phyloP scores from a whole-genome alignment of 2,888 invertebrate genomes.

The Agriopis aurantiaria region DNA sequence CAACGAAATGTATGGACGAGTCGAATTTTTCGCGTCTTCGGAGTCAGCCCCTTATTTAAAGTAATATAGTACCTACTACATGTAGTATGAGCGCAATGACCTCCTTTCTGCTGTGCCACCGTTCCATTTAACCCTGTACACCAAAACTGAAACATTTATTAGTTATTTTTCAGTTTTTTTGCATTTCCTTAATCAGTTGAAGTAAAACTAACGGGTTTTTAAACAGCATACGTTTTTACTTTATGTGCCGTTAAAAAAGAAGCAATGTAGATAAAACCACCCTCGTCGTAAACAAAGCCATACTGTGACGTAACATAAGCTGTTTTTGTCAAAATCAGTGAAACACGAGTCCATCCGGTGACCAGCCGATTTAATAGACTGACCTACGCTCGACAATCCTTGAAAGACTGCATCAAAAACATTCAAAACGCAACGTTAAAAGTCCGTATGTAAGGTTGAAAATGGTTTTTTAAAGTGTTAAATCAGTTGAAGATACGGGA shows the following conservation, averaged over 20 bases:
- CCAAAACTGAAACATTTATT: too few species aligned
- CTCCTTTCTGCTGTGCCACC: too few species aligned
- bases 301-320: slow-evolving; percentile 75
- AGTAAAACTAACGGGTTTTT: too few species aligned
- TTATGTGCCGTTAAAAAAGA: background rate
- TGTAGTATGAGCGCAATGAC: too few species aligned
- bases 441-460: slow-evolving; percentile 25
- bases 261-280: slow-evolving; percentile 51
- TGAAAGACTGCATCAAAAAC: slow-evolving; percentile 49
- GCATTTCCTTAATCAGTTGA: too few species aligned
- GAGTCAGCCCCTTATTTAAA: too few species aligned
- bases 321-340: slow-evolving; percentile 77
- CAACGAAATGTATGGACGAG: too few species aligned
- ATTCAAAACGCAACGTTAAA: slow-evolving; percentile 42
- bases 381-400: slow-evolving; percentile 77
- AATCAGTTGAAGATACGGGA: slow-evolving; percentile 63
- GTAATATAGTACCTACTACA: too few species aligned
- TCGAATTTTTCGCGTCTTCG: too few species aligned
- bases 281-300: slow-evolving; percentile 62
- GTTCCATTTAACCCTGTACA: too few species aligned
- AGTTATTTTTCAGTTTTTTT: too few species aligned
- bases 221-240: too few species aligned
- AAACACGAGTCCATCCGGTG: slow-evolving; percentile 80
- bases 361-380: slow-evolving; percentile 79
- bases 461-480: slow-evolving; percentile 27